Percentiles rank a stretch among this genome's conserved stretches.
phyloP scores from a whole-genome alignment of 1,140 invertebrate genomes.

The Neotoxoptera formosana region DNA sequence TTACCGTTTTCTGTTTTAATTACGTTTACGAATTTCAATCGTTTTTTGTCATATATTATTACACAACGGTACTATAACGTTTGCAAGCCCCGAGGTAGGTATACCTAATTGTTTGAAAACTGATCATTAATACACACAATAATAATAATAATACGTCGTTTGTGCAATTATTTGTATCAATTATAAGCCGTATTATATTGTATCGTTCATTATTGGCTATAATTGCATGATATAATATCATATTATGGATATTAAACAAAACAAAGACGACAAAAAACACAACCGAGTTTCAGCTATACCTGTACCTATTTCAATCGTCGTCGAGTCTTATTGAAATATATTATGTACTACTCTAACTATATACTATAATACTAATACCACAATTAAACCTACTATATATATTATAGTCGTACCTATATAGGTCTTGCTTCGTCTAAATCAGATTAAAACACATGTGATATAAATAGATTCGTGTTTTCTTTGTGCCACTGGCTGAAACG shows the following conservation, averaged over 20 bases:
- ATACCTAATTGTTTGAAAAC: not conserved
- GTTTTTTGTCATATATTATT: too few relatives aligned
- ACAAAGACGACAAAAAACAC: not conserved
- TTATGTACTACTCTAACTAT: not conserved
- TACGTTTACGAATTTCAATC: too few relatives aligned
- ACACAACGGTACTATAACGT: too few relatives aligned
- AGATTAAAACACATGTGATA: not conserved
- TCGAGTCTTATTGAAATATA: not conserved
- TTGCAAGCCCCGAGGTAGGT: too few relatives aligned
- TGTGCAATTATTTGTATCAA: not conserved
- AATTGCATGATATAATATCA: not conserved
- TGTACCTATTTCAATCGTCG: not conserved
- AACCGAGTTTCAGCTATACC: not conserved
- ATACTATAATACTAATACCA: too few relatives aligned
- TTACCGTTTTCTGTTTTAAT: too few relatives aligned
- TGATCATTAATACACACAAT: not conserved
- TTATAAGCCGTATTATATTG: not conserved
- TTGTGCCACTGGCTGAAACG: not conserved
- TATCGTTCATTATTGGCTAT: not conserved
- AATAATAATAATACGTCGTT: not conserved
- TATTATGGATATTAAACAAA: not conserved
- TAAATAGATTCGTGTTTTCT: not conserved
- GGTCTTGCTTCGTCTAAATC: not conserved
- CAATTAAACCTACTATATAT: not conserved
- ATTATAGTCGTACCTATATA: not conserved